A percentile compares a stretch with the other conserved stretches of the same genome.
These are phyloP conservation scores for Bagarius yarrelli DNA, from an alignment of 2,113 vertebrate species.

Conservation along the genomic window DNA sequence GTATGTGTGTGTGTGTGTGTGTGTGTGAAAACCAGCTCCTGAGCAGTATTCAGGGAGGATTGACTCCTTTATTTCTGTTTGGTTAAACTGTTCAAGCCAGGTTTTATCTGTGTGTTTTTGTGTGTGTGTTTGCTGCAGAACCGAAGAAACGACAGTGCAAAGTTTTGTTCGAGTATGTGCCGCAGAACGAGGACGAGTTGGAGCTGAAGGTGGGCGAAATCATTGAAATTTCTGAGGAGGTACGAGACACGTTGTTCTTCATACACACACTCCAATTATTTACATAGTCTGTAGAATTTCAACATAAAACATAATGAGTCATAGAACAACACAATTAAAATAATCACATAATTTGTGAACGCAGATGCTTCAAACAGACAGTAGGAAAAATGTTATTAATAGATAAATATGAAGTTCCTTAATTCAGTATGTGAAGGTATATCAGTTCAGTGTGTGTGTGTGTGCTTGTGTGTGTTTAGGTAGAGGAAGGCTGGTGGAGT, in stretches of 20 bases:
- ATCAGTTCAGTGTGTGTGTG: conserved; percentile 1
- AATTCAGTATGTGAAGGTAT: not conserved
- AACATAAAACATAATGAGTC: no score
- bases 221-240: conserved; percentile 88
- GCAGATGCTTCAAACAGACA: no score
- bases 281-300: no score
- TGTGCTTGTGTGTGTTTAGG: conserved; percentile 64
- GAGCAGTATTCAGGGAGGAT: conserved; percentile 16
- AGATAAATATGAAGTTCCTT: not conserved
- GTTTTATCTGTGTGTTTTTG: conserved; percentile 3
- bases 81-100: conserved; percentile 40
- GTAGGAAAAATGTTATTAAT: no score
- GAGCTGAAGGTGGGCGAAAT: conserved; percentile 86
- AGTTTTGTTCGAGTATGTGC: conserved; percentile 84
- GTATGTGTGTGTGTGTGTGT: conserved; percentile 2
- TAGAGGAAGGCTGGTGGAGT: conserved; percentile 98
- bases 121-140: conserved; percentile 64
- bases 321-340: no score
- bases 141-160: conserved; percentile 85
- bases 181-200: conserved; percentile 92
- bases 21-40: not conserved
- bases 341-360: no score
- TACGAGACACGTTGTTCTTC: conserved; percentile 54
- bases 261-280: no score
- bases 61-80: not conserved